A percentile compares a stretch with the other conserved stretches of the same genome.
Conservation (phyloP, 1,140 invertebrate species). For the Orius insidiosus region DNA sequence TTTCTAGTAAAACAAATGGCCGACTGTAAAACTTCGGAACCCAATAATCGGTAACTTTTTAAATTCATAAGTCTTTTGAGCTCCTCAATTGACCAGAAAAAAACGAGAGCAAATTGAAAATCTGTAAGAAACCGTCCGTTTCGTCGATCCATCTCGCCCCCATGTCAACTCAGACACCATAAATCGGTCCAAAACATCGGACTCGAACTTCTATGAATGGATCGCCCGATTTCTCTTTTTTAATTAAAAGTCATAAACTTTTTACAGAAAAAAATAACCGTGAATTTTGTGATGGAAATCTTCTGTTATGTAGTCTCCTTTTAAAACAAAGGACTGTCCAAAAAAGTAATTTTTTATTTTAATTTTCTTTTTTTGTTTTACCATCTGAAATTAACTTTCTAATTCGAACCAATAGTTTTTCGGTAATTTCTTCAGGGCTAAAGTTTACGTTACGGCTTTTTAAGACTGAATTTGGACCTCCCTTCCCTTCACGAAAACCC, state of each 20-base stretch:
- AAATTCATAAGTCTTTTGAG: too few species aligned
- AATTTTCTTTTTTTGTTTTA: not conserved
- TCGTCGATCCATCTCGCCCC: too few species aligned
- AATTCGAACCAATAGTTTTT: not conserved
- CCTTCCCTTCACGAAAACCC: not conserved
- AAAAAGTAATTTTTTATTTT: not conserved
- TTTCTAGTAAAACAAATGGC: too few species aligned
- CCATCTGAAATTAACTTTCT: not conserved
- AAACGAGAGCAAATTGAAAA: too few species aligned
- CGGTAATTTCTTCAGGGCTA: not conserved
- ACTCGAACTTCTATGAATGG: too few species aligned
- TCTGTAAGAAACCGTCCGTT: too few species aligned
- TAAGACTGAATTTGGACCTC: constrained; percentile 9
- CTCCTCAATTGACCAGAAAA: too few species aligned
- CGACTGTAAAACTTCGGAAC: too few species aligned
- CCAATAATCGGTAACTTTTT: too few species aligned
- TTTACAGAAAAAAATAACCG: not conserved
- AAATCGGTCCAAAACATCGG: too few species aligned
- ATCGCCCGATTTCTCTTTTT: not conserved
- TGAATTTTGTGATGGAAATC: not conserved
- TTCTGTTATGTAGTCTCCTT: not conserved
- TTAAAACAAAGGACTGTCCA: too few species aligned
- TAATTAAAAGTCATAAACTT: not conserved
- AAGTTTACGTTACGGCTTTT: not conserved
- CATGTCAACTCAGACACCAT: too few species aligned